A percentile compares a stretch with the other conserved stretches of the same genome.
These are phyloP conservation scores for Sula dactylatra DNA, from an alignment of 2,113 vertebrate species.

Conservation along the genomic window DNA sequence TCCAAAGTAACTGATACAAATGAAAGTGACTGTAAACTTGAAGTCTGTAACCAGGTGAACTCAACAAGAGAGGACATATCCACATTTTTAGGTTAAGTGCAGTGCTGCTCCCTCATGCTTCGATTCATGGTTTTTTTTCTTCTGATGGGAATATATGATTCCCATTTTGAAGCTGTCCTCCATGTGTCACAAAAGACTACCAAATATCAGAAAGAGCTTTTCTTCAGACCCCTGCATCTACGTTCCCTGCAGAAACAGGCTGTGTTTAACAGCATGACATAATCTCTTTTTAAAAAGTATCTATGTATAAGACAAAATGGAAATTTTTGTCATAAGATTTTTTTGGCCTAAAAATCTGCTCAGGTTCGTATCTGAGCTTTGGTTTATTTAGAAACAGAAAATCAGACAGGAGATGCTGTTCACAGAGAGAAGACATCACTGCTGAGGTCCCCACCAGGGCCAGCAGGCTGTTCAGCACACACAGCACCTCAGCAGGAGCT, in stretches of 20 bases:
- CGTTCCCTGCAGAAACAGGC: background rate
- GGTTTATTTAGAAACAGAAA: background rate
- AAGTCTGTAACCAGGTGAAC: background rate
- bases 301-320: background rate
- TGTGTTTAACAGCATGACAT: background rate
- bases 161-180: background rate
- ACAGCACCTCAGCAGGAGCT: background rate
- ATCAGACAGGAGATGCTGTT: background rate
- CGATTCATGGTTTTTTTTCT: background rate
- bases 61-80: background rate
- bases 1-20: background rate
- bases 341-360: background rate
- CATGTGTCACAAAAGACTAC: background rate
- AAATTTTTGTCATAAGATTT: background rate
- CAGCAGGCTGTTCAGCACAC: background rate
- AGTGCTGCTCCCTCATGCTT: background rate
- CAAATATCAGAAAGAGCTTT: background rate
- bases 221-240: background rate
- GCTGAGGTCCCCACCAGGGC: background rate
- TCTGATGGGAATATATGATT: background rate
- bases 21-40: background rate
- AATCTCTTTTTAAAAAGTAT: background rate
- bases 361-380: background rate
- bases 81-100: background rate
- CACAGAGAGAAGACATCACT: background rate